phyloP scores from a whole-genome alignment of 2,888 invertebrate species.

The Flexamia atlantica region DNA sequence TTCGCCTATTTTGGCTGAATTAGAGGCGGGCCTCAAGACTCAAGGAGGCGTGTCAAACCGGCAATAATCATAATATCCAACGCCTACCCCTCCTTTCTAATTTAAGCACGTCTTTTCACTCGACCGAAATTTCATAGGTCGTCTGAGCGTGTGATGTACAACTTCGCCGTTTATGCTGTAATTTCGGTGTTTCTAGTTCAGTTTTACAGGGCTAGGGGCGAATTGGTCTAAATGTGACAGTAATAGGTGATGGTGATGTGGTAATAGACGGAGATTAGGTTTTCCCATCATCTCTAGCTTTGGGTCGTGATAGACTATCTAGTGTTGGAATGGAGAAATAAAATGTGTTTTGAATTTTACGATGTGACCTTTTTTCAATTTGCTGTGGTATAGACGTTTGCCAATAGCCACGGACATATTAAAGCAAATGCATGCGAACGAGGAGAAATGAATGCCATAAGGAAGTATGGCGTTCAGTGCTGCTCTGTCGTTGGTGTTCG shows the following conservation, averaged over 20 bases:
- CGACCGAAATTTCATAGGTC: constrained; percentile 39
- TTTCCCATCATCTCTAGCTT: background rate
- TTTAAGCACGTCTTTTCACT: constrained; percentile 27
- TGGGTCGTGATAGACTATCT: too few species aligned
- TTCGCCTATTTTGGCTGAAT: constrained; percentile 8
- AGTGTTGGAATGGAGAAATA: too few species aligned
- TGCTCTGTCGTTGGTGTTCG: too few species aligned
- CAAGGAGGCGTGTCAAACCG: background rate
- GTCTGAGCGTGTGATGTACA: background rate
- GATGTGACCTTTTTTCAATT: too few species aligned
- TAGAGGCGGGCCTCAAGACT: background rate
- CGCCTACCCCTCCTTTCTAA: constrained; percentile 23
- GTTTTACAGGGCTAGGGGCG: background rate
- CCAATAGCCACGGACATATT: too few species aligned
- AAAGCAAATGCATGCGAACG: too few species aligned
- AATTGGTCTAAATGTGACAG: background rate
- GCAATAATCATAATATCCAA: constrained; percentile 37
- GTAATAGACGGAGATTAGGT: background rate
- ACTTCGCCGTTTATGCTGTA: background rate
- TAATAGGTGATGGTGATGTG: background rate
- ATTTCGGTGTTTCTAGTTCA: background rate
- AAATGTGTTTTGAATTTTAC: too few species aligned
- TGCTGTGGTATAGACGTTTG: too few species aligned
- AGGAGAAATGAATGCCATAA: too few species aligned
- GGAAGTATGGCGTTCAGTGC: too few species aligned